These are phyloP conservation scores for Chydorus sphaericus DNA, from an alignment of 2,888 invertebrate species.

Conservation along the genomic window DNA sequence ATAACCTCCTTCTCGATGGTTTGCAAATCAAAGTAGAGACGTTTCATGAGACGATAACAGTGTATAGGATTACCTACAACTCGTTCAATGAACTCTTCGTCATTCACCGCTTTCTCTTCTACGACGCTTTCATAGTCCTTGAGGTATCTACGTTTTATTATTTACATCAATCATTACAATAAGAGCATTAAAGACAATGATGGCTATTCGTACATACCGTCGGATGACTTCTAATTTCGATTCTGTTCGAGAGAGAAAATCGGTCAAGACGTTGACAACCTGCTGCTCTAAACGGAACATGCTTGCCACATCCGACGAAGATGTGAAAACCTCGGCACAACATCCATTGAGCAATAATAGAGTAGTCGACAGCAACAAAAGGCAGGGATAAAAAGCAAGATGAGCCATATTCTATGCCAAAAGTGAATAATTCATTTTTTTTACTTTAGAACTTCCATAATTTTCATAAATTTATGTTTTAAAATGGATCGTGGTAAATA, in stretches of 20 bases:
- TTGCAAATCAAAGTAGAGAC: constrained; percentile 24
- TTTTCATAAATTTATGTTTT: no score
- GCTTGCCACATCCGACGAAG: constrained; percentile 18
- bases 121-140: constrained; percentile 6
- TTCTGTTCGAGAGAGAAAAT: constrained; percentile 20
- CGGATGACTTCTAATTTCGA: constrained; percentile 18
- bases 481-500: no score
- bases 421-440: no score
- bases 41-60: constrained; percentile 25
- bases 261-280: constrained; percentile 19
- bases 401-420: no score
- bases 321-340: constrained; percentile 19
- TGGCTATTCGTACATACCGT: constrained; percentile 17
- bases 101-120: constrained; percentile 11
- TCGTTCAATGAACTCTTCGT: constrained; percentile 16
- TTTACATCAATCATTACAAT: background rate
- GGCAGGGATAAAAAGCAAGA: no score
- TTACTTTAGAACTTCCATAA: no score
- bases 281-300: constrained; percentile 20
- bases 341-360: no score
- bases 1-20: constrained; percentile 19
- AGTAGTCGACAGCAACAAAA: no score
- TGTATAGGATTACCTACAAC: constrained; percentile 25
- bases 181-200: background rate
- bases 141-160: constrained; percentile 2